A percentile compares a stretch with the other conserved stretches of the same genome.
These are phyloP conservation scores for Pheosia tremula DNA, from an alignment of 2,888 invertebrate species.

Conservation along the genomic window DNA sequence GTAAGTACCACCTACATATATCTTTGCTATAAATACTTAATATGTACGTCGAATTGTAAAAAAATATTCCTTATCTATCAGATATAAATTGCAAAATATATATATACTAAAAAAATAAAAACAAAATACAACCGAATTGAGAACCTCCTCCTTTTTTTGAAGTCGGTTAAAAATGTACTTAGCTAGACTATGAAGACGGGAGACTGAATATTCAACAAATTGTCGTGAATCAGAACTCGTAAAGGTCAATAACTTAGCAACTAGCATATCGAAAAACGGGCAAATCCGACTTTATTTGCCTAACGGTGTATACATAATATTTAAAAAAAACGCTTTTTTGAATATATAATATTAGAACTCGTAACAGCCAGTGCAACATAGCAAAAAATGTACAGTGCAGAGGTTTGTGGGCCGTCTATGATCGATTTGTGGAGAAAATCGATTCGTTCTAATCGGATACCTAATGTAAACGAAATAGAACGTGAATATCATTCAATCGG, in stretches of 20 bases:
- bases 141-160: too few species aligned
- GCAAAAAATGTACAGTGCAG: constrained; percentile 23
- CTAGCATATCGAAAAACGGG: constrained; percentile 3
- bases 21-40: not conserved
- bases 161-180: not conserved
- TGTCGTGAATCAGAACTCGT: constrained; percentile 5
- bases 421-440: constrained; percentile 24
- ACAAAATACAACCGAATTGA: too few species aligned
- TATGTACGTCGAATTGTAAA: not conserved
- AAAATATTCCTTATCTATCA: not conserved
- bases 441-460: constrained; percentile 22
- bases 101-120: too few species aligned
- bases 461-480: constrained; percentile 22
- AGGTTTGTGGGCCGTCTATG: constrained; percentile 24
- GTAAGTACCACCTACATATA: too few species aligned
- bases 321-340: not conserved
- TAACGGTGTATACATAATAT: constrained; percentile 6
- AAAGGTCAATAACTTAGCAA: constrained; percentile 7
- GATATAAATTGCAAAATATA: not conserved
- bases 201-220: constrained; percentile 1
- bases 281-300: constrained; percentile 3
- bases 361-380: constrained; percentile 8
- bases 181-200: not conserved
- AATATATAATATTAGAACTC: not conserved
- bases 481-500: constrained; percentile 22